Base-by-base conservation (phyloP, 2,888 invertebrate genomes). In the Leptopilina myrica region DNA sequence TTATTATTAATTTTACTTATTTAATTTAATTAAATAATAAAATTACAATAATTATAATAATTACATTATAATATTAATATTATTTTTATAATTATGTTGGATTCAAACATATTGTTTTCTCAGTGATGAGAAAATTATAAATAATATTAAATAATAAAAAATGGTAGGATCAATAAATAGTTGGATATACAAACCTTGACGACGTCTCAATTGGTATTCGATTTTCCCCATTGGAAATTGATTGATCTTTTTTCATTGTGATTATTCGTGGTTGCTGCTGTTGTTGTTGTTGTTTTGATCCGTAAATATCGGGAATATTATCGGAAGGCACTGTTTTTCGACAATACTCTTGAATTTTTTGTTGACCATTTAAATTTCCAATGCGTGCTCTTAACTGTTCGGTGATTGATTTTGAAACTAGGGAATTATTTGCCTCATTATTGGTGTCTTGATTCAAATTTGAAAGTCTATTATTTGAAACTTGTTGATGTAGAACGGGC, bases 231-330 rank as follows among this genome's bases (percentile, higher is more conserved):
- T 69, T 26, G 40, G 83, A 84, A 26, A 87, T 87, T 65, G 86
- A 83, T 26, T 85, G 82, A 43, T 86, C 20, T 62, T 62, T 78
- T 89, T 90, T 62, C 90, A 76, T 11, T 3, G 90, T 90, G 53
- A 90, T 89, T 76, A 90, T 89, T 53, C 89, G 86, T 12, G 90
- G 89, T 77, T 89, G 90, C 78, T 91, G 91, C 20, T 20, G 20
- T 6, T 89, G 90, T 79, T 91, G 91, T 6, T 90, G 88, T 5
- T 89, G 90, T 14, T 14, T 49, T 73, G 73, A 56, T 73, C 73
- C 73, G 9, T 73, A 73, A 73, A 73, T 73, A n/a, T 56, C 80
- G 79, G 33, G 76, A 76, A 20, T 40, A 78, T 64, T 80, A 79
- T 80, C 14, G 77, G 64, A 40, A 84, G 64, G 82, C 79, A 80